Evolutionary conservation across 2,797 vertebrate genomes (phyloP), one percentile per base, ranked within the genome.

Genomic region (Gobio occitaniae): DNA sequence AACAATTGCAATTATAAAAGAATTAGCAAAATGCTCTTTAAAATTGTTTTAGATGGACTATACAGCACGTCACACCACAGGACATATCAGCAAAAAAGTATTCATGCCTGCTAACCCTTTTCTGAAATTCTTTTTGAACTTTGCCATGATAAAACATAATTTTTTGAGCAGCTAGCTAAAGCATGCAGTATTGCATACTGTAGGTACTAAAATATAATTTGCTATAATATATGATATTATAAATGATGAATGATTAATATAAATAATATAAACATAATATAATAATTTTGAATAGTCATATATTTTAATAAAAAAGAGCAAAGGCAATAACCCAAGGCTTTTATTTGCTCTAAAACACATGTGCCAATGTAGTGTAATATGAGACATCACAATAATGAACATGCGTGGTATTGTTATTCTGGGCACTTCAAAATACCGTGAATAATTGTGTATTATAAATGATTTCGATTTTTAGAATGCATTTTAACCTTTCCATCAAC

Each of bases 11-110:
- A 44, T 78, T 61, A 61, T 78, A 61, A 44, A 78, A 61, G 13
- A 61, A 78, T 78, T 17, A 44, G 75, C n/a, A 5, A 78, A 78
- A 78, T 44, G 13, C 38, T 6, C 21, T 61, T 61, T 61, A 5
- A 61, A 59, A 77, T 25, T 54, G 2, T 78, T 77, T 77, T 77
- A 59, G 54, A 61, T 61, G 36, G 54, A 77, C 36, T 25, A 78
- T 36, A 25, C 25, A n/a, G 13, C 21, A 44, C 38, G 21, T 61
- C 36, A 25, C 36, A 44, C 75, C 15, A 38, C 54, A 61, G 75
- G 7, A 44, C 38, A 41, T 41, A 11, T 44, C 36, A 25, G 38
- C 32, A 56, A 59, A 41, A 76, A 76, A 59, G 32, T 4, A 13
- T 41, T 76, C 3, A n/a, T 56, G 17, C 11, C 36, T 2, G 74